Percentiles rank a stretch among this genome's conserved stretches.
These are phyloP conservation scores for Grammomys dolichurus DNA, from an alignment of 2,113 vertebrate species.

Conservation along the genomic window DNA sequence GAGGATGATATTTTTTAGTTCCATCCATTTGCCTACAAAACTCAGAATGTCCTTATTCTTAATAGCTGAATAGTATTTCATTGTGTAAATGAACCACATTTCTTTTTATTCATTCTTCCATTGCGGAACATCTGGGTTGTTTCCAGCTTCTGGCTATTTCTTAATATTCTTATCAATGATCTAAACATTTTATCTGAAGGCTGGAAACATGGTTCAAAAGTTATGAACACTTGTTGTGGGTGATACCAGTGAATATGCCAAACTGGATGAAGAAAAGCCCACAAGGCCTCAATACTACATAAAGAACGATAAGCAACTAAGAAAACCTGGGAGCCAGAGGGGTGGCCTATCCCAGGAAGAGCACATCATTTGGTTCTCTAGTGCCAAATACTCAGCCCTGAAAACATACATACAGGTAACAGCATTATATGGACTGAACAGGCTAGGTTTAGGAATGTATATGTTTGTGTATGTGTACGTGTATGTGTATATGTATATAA, in stretches of 20 bases:
- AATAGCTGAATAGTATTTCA: too few relatives aligned
- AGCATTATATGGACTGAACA: neutral
- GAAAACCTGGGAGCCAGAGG: neutral
- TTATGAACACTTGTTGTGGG: neutral
- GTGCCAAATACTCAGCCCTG: too few relatives aligned
- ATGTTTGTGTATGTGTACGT: neutral
- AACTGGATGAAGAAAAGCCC: neutral
- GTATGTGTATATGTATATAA: neutral
- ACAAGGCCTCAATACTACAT: neutral
- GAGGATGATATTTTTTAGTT: too few relatives aligned
- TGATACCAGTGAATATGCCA: neutral
- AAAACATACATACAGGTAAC: too few relatives aligned
- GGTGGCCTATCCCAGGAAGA: neutral
- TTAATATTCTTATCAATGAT: conserved; percentile 1
- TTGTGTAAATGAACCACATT: too few relatives aligned
- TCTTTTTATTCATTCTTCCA: too few relatives aligned
- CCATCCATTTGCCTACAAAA: too few relatives aligned
- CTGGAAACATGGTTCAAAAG: neutral
- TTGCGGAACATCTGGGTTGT: too few relatives aligned
- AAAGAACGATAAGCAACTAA: neutral
- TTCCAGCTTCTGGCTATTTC: too few relatives aligned
- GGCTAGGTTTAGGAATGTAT: neutral
- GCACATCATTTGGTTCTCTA: neutral
- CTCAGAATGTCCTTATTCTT: too few relatives aligned
- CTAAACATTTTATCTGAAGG: neutral